Evolutionary conservation across 2,113 vertebrate genomes (phyloP).

Genomic region (Odobenus rosmarus): DNA sequence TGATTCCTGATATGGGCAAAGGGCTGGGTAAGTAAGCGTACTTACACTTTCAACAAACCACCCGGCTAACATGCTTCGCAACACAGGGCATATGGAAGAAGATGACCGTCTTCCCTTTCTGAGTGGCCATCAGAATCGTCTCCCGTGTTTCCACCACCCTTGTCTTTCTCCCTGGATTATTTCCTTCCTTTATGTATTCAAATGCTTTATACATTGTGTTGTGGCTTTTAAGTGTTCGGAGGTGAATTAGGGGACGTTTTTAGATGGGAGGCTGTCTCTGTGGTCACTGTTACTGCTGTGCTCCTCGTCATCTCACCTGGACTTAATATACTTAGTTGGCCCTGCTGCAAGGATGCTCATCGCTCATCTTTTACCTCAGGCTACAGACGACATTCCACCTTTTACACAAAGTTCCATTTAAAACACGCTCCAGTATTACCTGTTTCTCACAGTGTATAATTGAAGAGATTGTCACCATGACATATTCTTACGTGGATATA

Average conservation of each 20-base stretch:
- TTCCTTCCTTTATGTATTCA: not conserved
- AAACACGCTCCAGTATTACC: not conserved
- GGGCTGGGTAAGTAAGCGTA: slow-evolving; percentile 60
- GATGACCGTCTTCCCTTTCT: not conserved
- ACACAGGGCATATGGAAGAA: not conserved
- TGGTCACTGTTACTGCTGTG: not conserved
- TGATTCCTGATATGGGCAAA: slow-evolving; percentile 53
- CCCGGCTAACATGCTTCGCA: not conserved
- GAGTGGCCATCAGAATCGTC: not conserved
- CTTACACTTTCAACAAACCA: not conserved
- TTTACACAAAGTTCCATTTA: not conserved
- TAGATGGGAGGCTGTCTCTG: not conserved
- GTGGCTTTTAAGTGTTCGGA: not conserved
- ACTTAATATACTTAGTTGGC: not conserved
- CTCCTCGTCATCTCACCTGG: not conserved
- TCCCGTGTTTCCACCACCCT: not conserved
- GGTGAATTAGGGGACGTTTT: not conserved
- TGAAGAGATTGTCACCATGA: not conserved
- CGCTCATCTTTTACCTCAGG: not conserved
- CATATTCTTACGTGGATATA: not conserved
- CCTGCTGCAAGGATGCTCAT: too few relatives aligned
- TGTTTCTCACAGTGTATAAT: not conserved
- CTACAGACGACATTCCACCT: not conserved
- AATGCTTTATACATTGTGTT: not conserved
- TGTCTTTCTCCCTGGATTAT: not conserved